These are phyloP conservation scores for Rhombomys opimus DNA, from an alignment of 2,113 vertebrate species.

Conservation along the genomic window DNA sequence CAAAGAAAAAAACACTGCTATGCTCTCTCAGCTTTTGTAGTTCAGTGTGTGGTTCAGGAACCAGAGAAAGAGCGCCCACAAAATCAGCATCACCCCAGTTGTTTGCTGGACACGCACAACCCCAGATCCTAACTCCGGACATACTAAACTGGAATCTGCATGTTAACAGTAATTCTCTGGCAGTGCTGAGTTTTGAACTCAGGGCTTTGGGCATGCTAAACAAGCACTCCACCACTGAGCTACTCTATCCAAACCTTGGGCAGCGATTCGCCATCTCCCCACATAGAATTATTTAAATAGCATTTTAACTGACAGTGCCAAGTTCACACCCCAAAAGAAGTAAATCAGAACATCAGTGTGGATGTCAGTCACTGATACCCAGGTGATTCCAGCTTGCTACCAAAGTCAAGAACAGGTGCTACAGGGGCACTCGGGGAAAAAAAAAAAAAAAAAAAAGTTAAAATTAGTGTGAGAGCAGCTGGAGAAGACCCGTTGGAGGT, in stretches of 20 bases:
- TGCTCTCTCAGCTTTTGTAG: not conserved
- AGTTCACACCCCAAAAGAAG: not conserved
- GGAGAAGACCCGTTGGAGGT: constrained; percentile 16
- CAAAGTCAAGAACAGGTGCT: constrained; percentile 5
- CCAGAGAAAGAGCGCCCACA: not conserved
- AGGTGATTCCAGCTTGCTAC: not conserved
- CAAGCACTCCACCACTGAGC: not conserved
- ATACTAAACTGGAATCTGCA: not conserved
- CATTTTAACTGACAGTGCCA: not conserved
- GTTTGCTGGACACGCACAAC: not conserved
- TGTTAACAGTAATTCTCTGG: not conserved
- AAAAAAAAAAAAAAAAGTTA: not conserved
- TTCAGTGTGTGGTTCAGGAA: not conserved
- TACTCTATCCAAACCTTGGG: not conserved
- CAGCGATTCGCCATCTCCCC: not conserved
- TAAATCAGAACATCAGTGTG: not conserved
- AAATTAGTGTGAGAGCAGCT: not conserved
- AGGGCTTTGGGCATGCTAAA: not conserved
- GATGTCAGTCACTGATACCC: not conserved
- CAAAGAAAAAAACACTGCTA: not conserved
- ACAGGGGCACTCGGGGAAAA: not conserved
- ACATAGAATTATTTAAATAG: not conserved
- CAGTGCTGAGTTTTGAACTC: not conserved
- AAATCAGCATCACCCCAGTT: not conserved
- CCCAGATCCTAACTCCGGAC: not conserved